Evolutionary conservation across 2,113 vertebrate genomes (phyloP).

Genomic region (Clarias magur): DNA sequence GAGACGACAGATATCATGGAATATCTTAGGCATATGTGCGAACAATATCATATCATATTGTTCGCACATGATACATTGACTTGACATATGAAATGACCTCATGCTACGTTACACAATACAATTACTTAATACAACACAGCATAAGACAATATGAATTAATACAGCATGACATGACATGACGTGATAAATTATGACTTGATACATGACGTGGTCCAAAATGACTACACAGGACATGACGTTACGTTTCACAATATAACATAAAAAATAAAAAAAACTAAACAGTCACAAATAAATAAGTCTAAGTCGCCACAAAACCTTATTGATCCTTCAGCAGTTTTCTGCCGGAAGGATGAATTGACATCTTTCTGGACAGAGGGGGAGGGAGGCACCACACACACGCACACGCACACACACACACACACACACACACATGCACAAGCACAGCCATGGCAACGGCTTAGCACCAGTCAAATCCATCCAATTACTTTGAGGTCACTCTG

Average conservation of each 20-base stretch:
- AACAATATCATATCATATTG: neutral
- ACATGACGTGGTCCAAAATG: neutral
- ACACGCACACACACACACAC: slow-evolving; percentile 7
- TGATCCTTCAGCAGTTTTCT: slow-evolving; percentile 69
- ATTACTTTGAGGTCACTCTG: neutral
- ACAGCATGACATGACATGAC: neutral
- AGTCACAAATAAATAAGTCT: neutral
- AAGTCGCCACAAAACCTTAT: slow-evolving; percentile 54
- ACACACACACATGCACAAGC: neutral
- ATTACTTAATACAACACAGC: neutral
- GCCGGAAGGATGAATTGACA: slow-evolving; percentile 66
- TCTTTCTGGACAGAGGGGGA: slow-evolving; percentile 48
- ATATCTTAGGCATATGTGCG: no score
- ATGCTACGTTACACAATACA: neutral
- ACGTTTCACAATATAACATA: no score
- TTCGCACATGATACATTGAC: neutral
- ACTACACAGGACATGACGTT: neutral
- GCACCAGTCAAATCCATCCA: slow-evolving; percentile 6
- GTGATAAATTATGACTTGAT: neutral
- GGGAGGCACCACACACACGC: neutral
- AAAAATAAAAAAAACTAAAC: no score
- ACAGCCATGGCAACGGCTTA: neutral
- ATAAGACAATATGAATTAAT: neutral
- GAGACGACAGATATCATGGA: neutral
- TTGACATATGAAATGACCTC: neutral